Evolutionary conservation across 2,888 invertebrate species (phyloP).

Genomic region (Lasiommata megera): DNA sequence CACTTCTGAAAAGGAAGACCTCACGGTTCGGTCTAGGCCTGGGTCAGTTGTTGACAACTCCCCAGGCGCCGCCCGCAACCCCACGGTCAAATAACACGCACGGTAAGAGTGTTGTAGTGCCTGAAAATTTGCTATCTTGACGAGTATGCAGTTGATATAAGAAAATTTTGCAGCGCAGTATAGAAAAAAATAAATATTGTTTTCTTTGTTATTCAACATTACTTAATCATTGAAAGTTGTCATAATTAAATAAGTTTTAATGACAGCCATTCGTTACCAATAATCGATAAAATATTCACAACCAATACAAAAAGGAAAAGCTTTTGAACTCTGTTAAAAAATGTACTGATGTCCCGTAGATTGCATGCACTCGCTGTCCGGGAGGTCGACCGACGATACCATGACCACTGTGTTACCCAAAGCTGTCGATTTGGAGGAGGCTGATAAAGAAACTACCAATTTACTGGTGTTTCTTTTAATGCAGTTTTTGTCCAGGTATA

Average conservation of each 20-base stretch:
- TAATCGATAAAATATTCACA: no score
- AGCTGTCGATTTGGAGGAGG: constrained; percentile 95
- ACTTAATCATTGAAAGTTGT: no score
- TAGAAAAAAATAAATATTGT: no score
- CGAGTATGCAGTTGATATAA: no score
- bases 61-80: constrained; percentile 43
- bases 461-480: constrained; percentile 96
- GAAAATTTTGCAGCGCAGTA: no score
- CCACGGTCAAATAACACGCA: constrained; percentile 40
- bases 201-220: no score
- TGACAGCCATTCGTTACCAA: no score
- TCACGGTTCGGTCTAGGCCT: constrained; percentile 95
- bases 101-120: constrained; percentile 36
- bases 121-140: no score
- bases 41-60: constrained; percentile 86
- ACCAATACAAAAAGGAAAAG: no score
- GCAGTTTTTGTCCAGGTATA: constrained; percentile 92
- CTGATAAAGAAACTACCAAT: constrained; percentile 97
- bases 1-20: constrained; percentile 95
- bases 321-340: neutral
- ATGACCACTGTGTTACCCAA: constrained; percentile 90
- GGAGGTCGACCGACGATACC: constrained; percentile 86
- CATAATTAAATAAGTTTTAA: no score
- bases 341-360: constrained; percentile 38
- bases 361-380: constrained; percentile 89